Base-by-base conservation (phyloP, 2,797 vertebrate genomes). In the Synaphobranchus kaupii region DNA sequence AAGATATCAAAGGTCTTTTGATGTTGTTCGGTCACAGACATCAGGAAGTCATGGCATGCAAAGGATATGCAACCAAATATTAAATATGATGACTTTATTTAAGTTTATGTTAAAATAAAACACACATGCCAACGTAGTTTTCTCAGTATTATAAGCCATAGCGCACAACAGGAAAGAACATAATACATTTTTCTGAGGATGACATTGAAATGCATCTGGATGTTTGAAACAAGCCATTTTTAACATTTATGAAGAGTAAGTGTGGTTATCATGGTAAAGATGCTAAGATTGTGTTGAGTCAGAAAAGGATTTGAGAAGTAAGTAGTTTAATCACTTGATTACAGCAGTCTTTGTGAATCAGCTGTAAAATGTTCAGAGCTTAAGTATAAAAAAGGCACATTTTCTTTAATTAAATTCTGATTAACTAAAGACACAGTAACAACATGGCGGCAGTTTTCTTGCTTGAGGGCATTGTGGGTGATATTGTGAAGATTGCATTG, bases 321-420 rank as follows among this genome's bases (percentile, higher is more conserved):
- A 66, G 63, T 66, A 66, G 47, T 48, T 82, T 48, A n/a, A 82
- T 48, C 80, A 82, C 28, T 82, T 82, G 48, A 48, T 82, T 31
- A 82, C 12, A 52, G 39, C 22, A 52, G 28, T 39, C 31, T 73
- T 73, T 34, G 31, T 34, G 71, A 73, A 82, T 28, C 22, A 39
- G 50, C 47, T 39, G 22, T 25, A 50, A 25, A 82, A 82, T 82
- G 44, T 50, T 48, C 28, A 9, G 15, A 52, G 80, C 44, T 48
- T 82, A 82, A 82, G 39, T 52, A 12, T 10, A 4, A 22, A 52
- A 82, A 82, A 48, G 50, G 80, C n/a, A 52, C 80, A 82, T 82
- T 82, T 82, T 48, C n/a, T 52, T 82, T 82, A 34, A 73, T 73
- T 39, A 73, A 73, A 73, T 73, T 73, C 34, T 73, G 71, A 73